Evolutionary conservation across 2,888 invertebrate species (phyloP).

Genomic region (Drosophila paracracens): DNA sequence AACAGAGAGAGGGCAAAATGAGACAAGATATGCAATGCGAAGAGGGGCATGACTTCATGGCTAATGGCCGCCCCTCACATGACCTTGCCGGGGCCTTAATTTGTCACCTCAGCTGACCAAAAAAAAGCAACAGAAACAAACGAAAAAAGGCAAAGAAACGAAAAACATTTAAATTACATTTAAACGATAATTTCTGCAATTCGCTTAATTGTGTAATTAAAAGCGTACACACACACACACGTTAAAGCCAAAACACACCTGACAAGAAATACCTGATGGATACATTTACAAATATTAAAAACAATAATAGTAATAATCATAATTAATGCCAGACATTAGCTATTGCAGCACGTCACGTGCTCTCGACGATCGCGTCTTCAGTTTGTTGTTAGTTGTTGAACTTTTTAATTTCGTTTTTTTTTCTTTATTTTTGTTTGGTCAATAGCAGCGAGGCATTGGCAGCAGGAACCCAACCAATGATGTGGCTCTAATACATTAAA

Average conservation of each 20-base stretch:
- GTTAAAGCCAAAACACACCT: conserved; percentile 18
- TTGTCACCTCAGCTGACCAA: conserved; percentile 75
- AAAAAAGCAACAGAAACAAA: conserved; percentile 22
- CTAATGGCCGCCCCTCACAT: conserved; percentile 80
- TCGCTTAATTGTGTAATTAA: conserved; percentile 57
- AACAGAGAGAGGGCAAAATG: conserved; percentile 29
- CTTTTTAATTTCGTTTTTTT: conserved; percentile 9
- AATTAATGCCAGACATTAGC: conserved; percentile 40
- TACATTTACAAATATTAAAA: background rate
- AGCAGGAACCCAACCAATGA: conserved; percentile 56
- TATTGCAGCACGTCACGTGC: conserved; percentile 66
- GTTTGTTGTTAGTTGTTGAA: conserved; percentile 18
- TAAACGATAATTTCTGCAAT: conserved; percentile 68
- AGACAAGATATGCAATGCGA: conserved; percentile 38
- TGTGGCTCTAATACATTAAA: conserved; percentile 19
- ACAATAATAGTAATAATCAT: conserved; percentile 5
- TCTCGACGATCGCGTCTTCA: conserved; percentile 49
- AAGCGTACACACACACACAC: conserved; percentile 1
- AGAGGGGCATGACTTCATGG: conserved; percentile 61
- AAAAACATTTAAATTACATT: conserved; percentile 71
- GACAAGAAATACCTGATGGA: conserved; percentile 5
- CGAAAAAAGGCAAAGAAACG: conserved; percentile 5
- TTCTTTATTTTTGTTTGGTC: conserved; percentile 6
- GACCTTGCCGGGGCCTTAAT: conserved; percentile 73
- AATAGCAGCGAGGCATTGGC: conserved; percentile 35